Base-by-base conservation (phyloP, 2,113 vertebrate species). In the Aepyceros melampus region DNA sequence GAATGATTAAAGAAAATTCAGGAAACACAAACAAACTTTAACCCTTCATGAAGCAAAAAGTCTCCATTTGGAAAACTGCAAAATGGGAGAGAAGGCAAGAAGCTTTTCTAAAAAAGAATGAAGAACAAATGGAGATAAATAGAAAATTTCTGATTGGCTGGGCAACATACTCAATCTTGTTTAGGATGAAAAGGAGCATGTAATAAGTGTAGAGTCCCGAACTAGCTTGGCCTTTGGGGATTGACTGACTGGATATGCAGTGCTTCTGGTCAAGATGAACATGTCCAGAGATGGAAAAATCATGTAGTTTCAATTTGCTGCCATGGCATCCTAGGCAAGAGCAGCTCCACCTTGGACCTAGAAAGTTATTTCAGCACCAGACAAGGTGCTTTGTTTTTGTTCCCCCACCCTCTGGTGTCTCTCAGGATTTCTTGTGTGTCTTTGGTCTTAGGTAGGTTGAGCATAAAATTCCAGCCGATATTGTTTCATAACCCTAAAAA, bases 331-430 rank as follows among this genome's bases (percentile, higher is more conserved):
- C 16, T 4, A 13, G 76, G 31, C 23, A 36, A 10, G 10, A 74
- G 40, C 5, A 2, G 8, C 58, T 21, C 49, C 4, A 21, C 27
- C 15, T 13, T 74, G 9, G 3, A 43, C 23, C 40, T 85, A 36
- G 62, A 47, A 87, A 36, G 6, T 36, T 74, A 21, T 9, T 74
- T 56, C 62, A 58, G 9, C 10, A 21, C 5, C 25, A 43, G 45
- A 49, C 45, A 55, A 88, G 47, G 31, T 58, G n/a, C 2, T 71
- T 71, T 67, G 17, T 36, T 67, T 64, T 71, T 36, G 4, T n/a
- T 3, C 3, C 15, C 25, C 31, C 6, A 1, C 7, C 10, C 8
- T n/a, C 31, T 21, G 17, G 19, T 58, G 13, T 55, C 5, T 29
- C n/a, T 47, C 23, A 45, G 45, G 29, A 78, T 91, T 67, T 67